phyloP scores from a whole-genome alignment of 2,797 vertebrate species.

The Gallinago stenura region DNA sequence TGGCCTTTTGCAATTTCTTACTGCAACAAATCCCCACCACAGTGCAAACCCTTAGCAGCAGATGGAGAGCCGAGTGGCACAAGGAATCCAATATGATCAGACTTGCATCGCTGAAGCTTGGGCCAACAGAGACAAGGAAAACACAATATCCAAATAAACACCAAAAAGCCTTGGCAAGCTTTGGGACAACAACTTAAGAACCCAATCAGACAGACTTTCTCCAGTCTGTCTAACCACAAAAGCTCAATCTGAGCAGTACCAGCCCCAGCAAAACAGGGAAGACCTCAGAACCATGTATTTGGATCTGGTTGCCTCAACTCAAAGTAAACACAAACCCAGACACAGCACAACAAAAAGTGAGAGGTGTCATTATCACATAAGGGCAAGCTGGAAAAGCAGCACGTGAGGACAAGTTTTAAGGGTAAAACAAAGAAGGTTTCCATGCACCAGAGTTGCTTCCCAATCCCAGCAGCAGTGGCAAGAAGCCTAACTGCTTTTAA shows the following conservation, averaged over 20 bases:
- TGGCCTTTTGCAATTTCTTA: not conserved
- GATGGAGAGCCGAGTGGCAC: not conserved
- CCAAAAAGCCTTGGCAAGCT: not conserved
- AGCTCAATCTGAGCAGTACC: not conserved
- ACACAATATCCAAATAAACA: not conserved
- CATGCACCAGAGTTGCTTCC: not conserved
- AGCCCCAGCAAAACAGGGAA: not conserved
- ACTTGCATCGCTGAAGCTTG: not conserved
- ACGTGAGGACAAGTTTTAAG: not conserved
- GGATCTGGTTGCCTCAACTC: not conserved
- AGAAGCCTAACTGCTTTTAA: not conserved
- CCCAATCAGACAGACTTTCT: not conserved
- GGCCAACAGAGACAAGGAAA: not conserved
- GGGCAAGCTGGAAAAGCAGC: not conserved
- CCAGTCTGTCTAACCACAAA: not conserved
- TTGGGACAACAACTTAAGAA: not conserved
- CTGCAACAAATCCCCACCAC: not conserved
- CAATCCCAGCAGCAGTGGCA: not conserved
- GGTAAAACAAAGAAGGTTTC: not conserved
- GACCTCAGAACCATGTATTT: accelerated
- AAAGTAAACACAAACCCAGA: not conserved
- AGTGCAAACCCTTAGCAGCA: not conserved
- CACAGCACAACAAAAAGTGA: not conserved
- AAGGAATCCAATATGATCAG: accelerated
- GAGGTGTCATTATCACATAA: not conserved